Evolutionary conservation across 2,888 invertebrate species (phyloP), one percentile per base, ranked within the genome.

Genomic region (Nomada hirtipes): DNA sequence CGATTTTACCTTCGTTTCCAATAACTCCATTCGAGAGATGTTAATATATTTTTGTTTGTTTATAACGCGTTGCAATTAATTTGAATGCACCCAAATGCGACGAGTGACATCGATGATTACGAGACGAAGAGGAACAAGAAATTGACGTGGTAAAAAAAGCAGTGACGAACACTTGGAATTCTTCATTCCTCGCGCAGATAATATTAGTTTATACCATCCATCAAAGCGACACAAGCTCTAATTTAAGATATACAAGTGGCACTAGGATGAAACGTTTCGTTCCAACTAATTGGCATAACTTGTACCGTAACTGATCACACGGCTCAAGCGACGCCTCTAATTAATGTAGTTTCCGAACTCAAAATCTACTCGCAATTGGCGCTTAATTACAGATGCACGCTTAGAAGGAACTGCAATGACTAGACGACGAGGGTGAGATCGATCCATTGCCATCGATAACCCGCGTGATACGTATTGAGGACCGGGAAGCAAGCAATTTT

Each of bases 351-450:
- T 52, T 20, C 13, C 15, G 13, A 50, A 65, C 26, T 47, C 29
- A 29, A 42, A 59, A 76, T 36, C 72, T 78, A 61, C 61, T 61
- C 23, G 18, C 11, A 44, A 61, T 69, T 13, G 50, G 13, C 23
- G 59, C 20, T 36, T 70, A 26, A 76, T 68, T 68, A 47, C 29
- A 10, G 36, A 52, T 57, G 63, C 60, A 23, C 13, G 23, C 11
- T 10, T 53, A 20, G 26, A 55, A 65, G 60, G 26, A 36, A 20
- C 47, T 36, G n/a, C 47, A 11, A n/a, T 36, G 36, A 15, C 61
- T 63, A 75, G 26, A 20, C 47, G n/a, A 53, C 18, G 15, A 61
- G 23, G 36, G 4, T 36, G 2, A 9, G 0, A n/a, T 47, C n/a
- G 29, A 47, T 47, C 7, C 36, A 7, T 36, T 50, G 18, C 7